A percentile compares a stretch with the other conserved stretches of the same genome.
Evolutionary conservation across 1,140 invertebrate genomes (phyloP).

Genomic region (Pissodes strobi): DNA sequence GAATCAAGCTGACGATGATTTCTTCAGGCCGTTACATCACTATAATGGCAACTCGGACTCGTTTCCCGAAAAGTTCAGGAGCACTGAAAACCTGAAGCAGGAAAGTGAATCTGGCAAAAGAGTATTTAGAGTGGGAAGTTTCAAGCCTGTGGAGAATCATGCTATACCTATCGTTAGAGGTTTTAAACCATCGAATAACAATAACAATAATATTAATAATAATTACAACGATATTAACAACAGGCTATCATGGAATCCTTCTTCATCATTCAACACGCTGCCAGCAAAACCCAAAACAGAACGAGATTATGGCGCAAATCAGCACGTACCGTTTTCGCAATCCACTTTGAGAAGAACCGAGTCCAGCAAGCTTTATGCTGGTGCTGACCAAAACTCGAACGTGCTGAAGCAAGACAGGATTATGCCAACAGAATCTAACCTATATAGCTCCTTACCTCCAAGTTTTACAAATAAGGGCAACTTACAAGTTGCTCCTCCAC

Average conservation of each 20-base stretch:
- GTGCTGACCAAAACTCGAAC: constrained; percentile 5
- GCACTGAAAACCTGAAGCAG: constrained; percentile 25
- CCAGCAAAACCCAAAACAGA: constrained; percentile 30
- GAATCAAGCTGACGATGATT: constrained; percentile 2
- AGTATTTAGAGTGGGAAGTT: constrained; percentile 46
- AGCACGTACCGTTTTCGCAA: constrained; percentile 47
- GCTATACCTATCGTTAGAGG: constrained; percentile 48
- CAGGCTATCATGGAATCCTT: constrained; percentile 41
- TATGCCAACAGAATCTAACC: too few relatives aligned
- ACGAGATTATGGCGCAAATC: constrained; percentile 37
- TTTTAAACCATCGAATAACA: constrained; percentile 32
- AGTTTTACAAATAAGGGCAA: not conserved
- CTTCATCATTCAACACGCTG: constrained; percentile 28
- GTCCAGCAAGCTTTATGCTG: constrained; percentile 37
- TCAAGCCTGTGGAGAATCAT: constrained; percentile 27
- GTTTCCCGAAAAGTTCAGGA: constrained; percentile 16
- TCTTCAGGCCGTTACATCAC: not conserved
- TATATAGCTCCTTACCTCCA: not conserved
- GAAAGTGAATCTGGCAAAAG: constrained; percentile 33
- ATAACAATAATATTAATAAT: constrained; percentile 1
- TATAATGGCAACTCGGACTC: not conserved
- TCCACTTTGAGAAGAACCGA: constrained; percentile 45
- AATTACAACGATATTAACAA: constrained; percentile 23
- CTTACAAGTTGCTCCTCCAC: constrained; percentile 41
- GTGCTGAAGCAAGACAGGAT: too few relatives aligned